Base-by-base conservation (phyloP, 2,888 invertebrate genomes). In the Ectemnius continuus region DNA sequence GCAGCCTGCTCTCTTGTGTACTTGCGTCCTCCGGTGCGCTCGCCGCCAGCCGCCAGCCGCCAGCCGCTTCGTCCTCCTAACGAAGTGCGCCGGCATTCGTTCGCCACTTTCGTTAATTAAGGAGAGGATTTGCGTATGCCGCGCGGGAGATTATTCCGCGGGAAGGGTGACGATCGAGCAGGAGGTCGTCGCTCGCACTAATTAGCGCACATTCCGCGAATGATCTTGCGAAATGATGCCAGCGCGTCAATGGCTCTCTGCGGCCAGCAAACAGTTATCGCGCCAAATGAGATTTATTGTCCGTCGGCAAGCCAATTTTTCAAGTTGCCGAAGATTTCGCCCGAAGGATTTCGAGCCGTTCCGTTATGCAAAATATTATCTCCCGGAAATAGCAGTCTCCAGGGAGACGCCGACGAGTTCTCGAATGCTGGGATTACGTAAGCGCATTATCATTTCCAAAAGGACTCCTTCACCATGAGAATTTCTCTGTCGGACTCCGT, bases 131-230 rank as follows among this genome's bases (percentile, higher is more conserved):
- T 16, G 67, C 57, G 46, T 48, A 62, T 16, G 26, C 60, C 64
- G 73, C 65, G 73, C 76, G 73, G 76, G 76, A 77, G 73, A 76
- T 67, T 66, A 16, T 36, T 62, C 11, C 26, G 66, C 72, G 46
- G 23, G 75, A 65, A 36, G 72, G 72, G 76, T 60, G 76, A 77
- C 72, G 76, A 72, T 72, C 47, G 66, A 58, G 45, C 70, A 64
- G 73, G 77, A 76, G 76, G 76, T 77, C 78, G 71, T 72, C 78
- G 77, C 63, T 61, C 78, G 71, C 67, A 78, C 78, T 78, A 78
- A 78, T 78, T 78, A 78, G 75, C 36, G 5, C 78, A 78, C 78
- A 75, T 78, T 78, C 78, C 78, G 47, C 48, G 66, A 60, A 67
- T 61, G 78, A 78, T 67, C 65, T 78, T 78, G 71, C 78, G 78